Conservation (phyloP, 2,888 invertebrate species). For the Macrosoma leucophasiata region DNA sequence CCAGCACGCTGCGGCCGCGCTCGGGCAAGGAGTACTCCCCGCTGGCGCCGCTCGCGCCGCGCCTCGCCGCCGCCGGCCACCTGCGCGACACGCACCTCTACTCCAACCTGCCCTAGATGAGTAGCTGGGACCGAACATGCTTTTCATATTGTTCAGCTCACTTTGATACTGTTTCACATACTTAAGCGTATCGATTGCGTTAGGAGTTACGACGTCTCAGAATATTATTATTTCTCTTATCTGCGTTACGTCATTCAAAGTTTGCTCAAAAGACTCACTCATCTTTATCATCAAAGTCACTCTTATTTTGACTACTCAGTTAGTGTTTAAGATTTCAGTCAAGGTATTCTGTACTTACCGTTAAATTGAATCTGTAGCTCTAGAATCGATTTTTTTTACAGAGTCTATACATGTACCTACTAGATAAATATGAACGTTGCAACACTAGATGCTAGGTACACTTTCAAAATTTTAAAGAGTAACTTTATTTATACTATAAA, state of each 20-base stretch:
- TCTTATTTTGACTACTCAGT: no score
- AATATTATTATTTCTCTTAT: slow-evolving; percentile 5
- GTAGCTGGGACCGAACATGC: background rate
- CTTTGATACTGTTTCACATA: background rate
- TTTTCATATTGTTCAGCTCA: slow-evolving; percentile 2
- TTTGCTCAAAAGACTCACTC: slow-evolving; percentile 6
- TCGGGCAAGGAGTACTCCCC: slow-evolving; percentile 90
- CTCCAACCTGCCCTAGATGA: slow-evolving; percentile 36
- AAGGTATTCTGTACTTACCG: no score
- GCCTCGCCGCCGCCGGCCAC: slow-evolving; percentile 26
- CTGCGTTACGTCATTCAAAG: slow-evolving; percentile 7
- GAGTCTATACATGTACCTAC: no score
- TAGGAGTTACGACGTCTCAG: no score
- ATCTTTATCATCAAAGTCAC: slow-evolving; percentile 1
- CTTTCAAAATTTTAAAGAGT: no score
- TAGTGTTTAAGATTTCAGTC: no score
- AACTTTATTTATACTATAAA: no score
- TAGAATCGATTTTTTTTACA: no score
- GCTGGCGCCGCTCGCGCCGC: slow-evolving; percentile 35
- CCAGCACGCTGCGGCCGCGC: slow-evolving; percentile 85
- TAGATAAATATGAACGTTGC: no score
- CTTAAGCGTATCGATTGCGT: slow-evolving; percentile 1
- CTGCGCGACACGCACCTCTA: slow-evolving; percentile 29
- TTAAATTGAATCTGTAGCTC: no score
- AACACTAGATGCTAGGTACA: no score